Evolutionary conservation across 2,888 invertebrate genomes (phyloP), one percentile per base, ranked within the genome.

Genomic region (Aporophyla nigra): DNA sequence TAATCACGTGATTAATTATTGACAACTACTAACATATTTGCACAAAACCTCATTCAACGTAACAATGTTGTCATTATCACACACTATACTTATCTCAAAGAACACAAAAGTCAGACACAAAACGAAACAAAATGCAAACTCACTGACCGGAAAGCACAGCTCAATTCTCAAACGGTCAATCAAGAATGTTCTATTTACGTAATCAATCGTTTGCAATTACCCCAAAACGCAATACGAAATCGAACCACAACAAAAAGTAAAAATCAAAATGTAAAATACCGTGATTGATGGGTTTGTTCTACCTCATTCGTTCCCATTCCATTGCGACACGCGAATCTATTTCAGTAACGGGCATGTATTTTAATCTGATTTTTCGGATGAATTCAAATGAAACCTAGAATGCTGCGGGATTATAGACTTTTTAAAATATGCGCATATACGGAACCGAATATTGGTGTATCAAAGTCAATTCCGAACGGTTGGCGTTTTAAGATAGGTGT

Each of bases 281-380:
- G 84, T 90, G 91, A 91, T 90, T 88, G 91, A 92, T 92, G 84
- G 86, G 87, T 90, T 92, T 92, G 91, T 92, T 92, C 91, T 90
- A 88, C 84, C 88, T 90, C 91, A 90, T 91, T 91, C 90, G 86
- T 88, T 87, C 83, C 83, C 87, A 89, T 90, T 88, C 89, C 88
- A 88, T 89, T 87, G 86, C 74, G 88, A 84, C 79, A 83, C 83
- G 78, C 80, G 80, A 89, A 90, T 90, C 89, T 90, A 89, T 93
- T 90, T 90, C 88, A 87, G 89, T 86, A 87, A 86, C 86, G 85
- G 84, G 74, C 76, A 78, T 85, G 87, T 86, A 86, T 90, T 92
- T 90, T 89, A 89, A 91, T 88, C 86, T 71, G 87, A 86, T 88
- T 88, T 89, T 90, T 85, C 84, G 86, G 73, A 86, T 80, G 72